These are phyloP conservation scores for Eupithecia tripunctaria DNA, from an alignment of 2,888 invertebrate genomes.

Conservation along the genomic window DNA sequence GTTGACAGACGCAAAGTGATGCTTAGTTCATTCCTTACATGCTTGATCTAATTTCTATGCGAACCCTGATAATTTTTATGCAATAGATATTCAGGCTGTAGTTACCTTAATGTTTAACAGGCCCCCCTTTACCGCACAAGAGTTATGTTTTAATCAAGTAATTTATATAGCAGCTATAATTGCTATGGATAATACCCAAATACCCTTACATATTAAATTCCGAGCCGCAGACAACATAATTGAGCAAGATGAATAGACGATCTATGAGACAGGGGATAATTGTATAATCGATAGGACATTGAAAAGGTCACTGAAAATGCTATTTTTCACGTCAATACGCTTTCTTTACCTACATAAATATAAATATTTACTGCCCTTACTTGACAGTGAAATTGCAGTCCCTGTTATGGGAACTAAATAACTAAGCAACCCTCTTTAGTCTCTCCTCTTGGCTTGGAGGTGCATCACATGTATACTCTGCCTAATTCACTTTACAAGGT, in stretches of 20 bases:
- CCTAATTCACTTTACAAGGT: background rate
- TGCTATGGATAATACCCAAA: slow-evolving; percentile 10
- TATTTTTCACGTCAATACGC: slow-evolving; percentile 1
- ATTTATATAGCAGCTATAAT: slow-evolving; percentile 10
- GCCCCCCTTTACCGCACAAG: background rate
- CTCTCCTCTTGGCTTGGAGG: background rate
- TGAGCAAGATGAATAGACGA: slow-evolving; percentile 33
- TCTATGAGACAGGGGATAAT: slow-evolving; percentile 25
- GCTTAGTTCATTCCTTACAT: background rate
- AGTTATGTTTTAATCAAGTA: slow-evolving; percentile 6
- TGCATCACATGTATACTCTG: background rate
- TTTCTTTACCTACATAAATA: background rate
- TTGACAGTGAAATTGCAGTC: background rate
- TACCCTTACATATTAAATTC: slow-evolving; percentile 12
- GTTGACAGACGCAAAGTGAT: background rate
- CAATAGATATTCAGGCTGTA: background rate
- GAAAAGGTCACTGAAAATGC: slow-evolving; percentile 25
- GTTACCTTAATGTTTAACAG: background rate
- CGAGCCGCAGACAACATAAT: slow-evolving; percentile 33
- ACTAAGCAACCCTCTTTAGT: background rate
- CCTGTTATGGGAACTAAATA: background rate
- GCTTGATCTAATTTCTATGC: background rate
- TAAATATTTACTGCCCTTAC: background rate
- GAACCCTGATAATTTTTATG: background rate
- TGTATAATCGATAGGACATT: slow-evolving; percentile 29